phyloP scores from a whole-genome alignment of 1,140 invertebrate species.

The Drosophila lini region DNA sequence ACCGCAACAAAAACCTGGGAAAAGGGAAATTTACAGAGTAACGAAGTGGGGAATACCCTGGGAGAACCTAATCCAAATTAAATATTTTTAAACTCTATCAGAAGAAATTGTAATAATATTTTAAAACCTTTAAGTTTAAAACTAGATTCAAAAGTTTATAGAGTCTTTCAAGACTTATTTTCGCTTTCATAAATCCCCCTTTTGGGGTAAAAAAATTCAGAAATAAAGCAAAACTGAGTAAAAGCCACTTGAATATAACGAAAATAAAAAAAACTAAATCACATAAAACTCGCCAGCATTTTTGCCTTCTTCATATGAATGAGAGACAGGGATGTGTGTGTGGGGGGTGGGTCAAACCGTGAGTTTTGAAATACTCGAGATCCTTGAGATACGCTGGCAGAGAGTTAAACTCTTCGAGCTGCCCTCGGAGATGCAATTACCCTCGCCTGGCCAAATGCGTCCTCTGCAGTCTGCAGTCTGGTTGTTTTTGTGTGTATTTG shows the following conservation, averaged over 20 bases:
- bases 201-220: not conserved
- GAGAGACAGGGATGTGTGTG: conserved; percentile 2
- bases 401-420: conserved; percentile 14
- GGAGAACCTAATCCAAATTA: too few relatives aligned
- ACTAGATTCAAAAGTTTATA: not conserved
- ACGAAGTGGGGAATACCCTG: conserved; percentile 4
- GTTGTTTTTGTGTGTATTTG: not conserved
- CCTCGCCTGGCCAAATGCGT: conserved; percentile 23
- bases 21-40: conserved; percentile 4
- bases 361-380: conserved; percentile 32
- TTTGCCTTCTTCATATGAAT: conserved; percentile 37
- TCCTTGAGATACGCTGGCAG: conserved; percentile 6
- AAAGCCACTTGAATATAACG: conserved; percentile 65
- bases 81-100: too few relatives aligned
- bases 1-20: conserved; percentile 56
- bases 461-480: conserved; percentile 24
- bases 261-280: conserved; percentile 73
- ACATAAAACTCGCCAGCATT: conserved; percentile 52
- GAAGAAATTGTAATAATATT: too few relatives aligned
- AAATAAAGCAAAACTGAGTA: conserved; percentile 16
- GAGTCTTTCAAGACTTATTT: not conserved
- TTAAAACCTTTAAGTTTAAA: not conserved
- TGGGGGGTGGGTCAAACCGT: conserved; percentile 14
- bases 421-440: conserved; percentile 46
- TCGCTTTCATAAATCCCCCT: too few relatives aligned